Conservation (phyloP, 2,888 invertebrate species). For the Galerucella nymphaeae region DNA sequence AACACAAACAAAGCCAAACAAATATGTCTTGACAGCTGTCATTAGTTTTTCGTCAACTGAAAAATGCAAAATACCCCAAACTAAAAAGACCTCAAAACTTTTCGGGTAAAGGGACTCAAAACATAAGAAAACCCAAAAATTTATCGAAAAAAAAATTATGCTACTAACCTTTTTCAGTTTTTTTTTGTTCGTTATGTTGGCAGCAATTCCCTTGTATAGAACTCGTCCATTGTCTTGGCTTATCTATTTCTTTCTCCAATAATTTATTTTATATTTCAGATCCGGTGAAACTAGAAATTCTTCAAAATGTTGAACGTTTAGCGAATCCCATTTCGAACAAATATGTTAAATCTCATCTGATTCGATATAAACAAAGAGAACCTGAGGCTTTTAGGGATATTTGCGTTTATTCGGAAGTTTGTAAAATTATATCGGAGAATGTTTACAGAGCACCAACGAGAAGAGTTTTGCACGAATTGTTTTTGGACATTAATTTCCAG, state of each 20-base stretch:
- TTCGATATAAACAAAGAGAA: conserved; percentile 79
- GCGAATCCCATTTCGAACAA: conserved; percentile 84
- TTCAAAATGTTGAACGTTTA: conserved; percentile 79
- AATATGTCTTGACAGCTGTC: no score
- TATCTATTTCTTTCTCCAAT: neutral
- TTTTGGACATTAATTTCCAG: conserved; percentile 85
- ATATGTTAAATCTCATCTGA: conserved; percentile 83
- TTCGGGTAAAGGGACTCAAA: no score
- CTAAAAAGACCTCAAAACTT: no score
- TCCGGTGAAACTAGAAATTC: conserved; percentile 67
- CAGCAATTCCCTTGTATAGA: no score
- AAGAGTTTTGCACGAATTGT: conserved; percentile 92
- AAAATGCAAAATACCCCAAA: no score
- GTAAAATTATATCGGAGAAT: conserved; percentile 80
- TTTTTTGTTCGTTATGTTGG: no score
- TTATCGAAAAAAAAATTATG: no score
- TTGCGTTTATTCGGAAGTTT: conserved; percentile 93
- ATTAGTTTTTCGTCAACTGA: no score
- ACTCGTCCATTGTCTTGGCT: no score
- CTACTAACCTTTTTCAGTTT: no score
- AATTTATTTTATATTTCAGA: conserved; percentile 44
- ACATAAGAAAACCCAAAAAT: no score
- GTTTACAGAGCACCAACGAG: conserved; percentile 86
- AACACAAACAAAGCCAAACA: no score
- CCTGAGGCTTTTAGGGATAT: conserved; percentile 83